Evolutionary conservation across 2,888 invertebrate genomes (phyloP).

Genomic region (Camptogramma bilineatum): DNA sequence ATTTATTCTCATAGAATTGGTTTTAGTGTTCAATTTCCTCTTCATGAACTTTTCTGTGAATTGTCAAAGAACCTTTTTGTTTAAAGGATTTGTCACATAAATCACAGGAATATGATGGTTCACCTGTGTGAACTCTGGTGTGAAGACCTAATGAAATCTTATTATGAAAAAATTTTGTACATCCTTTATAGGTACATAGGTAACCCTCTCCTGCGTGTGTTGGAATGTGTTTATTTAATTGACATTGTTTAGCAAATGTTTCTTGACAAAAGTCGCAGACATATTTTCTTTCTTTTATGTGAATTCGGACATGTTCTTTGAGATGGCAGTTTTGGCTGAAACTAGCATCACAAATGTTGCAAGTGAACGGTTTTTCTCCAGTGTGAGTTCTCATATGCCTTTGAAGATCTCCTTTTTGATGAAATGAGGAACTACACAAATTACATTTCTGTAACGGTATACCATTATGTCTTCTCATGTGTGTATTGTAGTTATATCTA

Average conservation of each 20-base stretch:
- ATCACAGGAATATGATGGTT: conserved; percentile 12
- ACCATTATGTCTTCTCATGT: no score
- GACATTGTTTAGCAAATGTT: conserved; percentile 7
- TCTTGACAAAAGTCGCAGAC: not conserved
- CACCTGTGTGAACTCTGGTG: conserved; percentile 11
- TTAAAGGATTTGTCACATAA: conserved; percentile 16
- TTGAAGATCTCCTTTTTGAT: no score
- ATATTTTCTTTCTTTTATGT: not conserved
- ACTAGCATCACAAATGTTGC: no score
- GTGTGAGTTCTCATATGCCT: no score
- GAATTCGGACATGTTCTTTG: no score
- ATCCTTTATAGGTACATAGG: conserved; percentile 12
- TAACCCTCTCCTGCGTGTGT: conserved; percentile 4
- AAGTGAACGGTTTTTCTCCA: no score
- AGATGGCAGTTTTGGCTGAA: no score
- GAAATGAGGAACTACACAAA: no score
- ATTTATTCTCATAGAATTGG: no score
- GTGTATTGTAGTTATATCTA: no score
- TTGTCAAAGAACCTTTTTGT: conserved; percentile 10
- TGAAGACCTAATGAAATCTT: conserved; percentile 5
- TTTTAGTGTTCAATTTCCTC: no score
- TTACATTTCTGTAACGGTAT: no score
- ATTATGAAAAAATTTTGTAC: conserved; percentile 14
- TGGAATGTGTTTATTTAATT: conserved; percentile 3
- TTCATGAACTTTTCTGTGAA: conserved; percentile 7